Conservation (phyloP, 2,888 invertebrate species). For the Parelbella ahira region DNA sequence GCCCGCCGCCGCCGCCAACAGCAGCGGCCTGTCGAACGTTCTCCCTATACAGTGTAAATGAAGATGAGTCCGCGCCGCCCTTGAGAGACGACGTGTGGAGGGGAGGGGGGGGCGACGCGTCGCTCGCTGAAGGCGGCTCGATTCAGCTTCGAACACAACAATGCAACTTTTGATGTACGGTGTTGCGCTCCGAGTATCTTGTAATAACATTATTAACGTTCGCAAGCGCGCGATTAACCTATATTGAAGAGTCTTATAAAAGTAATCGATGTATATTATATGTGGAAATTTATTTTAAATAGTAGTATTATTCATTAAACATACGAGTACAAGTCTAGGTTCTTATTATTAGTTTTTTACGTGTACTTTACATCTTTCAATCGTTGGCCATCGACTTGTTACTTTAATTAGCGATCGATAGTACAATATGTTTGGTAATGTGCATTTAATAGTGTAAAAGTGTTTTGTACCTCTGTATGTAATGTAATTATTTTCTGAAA, state of each 20-base stretch:
- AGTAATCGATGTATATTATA: constrained; percentile 69
- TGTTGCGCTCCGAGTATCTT: not conserved
- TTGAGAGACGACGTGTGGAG: not conserved
- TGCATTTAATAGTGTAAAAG: constrained; percentile 69
- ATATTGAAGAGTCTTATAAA: constrained; percentile 59
- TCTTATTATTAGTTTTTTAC: constrained; percentile 31
- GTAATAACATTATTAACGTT: constrained; percentile 3
- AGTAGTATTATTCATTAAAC: constrained; percentile 61
- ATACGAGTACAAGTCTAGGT: constrained; percentile 42
- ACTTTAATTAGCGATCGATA: constrained; percentile 42
- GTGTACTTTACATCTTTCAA: constrained; percentile 25
- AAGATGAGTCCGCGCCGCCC: constrained; percentile 45
- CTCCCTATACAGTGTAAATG: constrained; percentile 59
- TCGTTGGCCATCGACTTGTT: constrained; percentile 42
- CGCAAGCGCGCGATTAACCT: constrained; percentile 37
- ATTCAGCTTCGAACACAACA: constrained; percentile 8
- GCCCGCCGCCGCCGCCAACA: not conserved
- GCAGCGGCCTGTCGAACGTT: constrained; percentile 32
- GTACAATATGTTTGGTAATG: constrained; percentile 62
- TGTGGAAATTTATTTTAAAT: constrained; percentile 62
- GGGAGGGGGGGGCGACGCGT: not conserved
- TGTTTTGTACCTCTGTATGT: constrained; percentile 42
- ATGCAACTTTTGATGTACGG: constrained; percentile 4
- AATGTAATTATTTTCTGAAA: constrained; percentile 41
- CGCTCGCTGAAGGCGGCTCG: not conserved